These are phyloP conservation scores for Drosophila crucigera DNA, from an alignment of 2,888 invertebrate species.

Conservation along the genomic window DNA sequence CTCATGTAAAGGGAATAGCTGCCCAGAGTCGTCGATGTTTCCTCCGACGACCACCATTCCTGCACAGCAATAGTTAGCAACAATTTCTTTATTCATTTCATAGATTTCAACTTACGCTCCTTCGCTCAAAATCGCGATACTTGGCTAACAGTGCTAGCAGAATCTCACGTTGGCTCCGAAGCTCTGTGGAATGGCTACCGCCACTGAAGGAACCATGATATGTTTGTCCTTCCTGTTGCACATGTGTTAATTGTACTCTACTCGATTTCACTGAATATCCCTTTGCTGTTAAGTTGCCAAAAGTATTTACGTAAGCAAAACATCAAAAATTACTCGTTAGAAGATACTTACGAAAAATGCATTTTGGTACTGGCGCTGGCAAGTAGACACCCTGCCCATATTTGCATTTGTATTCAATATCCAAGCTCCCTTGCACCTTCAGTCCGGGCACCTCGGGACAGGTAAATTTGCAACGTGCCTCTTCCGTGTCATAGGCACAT, in stretches of 20 bases:
- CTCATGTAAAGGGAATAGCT: conserved; percentile 81
- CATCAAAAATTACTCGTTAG: not conserved
- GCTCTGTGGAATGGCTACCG: conserved; percentile 46
- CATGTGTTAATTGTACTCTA: conserved; percentile 19
- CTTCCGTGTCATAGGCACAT: conserved; percentile 88
- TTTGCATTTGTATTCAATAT: conserved; percentile 88
- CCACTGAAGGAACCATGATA: conserved; percentile 56
- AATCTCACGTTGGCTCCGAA: conserved; percentile 69
- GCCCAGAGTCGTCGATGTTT: conserved; percentile 63
- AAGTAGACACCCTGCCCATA: conserved; percentile 89
- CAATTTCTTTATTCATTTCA: not conserved
- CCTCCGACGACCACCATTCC: conserved; percentile 84
- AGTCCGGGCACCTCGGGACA: conserved; percentile 88
- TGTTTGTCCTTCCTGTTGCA: conserved; percentile 37
- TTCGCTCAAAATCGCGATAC: conserved; percentile 69
- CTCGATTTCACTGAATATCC: conserved; percentile 64
- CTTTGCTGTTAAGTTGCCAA: conserved; percentile 46
- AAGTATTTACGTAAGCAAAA: not conserved
- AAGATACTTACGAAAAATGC: conserved; percentile 87
- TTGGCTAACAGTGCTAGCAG: conserved; percentile 73
- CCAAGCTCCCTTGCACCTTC: conserved; percentile 88
- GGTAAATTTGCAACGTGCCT: conserved; percentile 88
- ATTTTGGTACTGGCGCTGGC: conserved; percentile 91
- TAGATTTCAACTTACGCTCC: conserved; percentile 64
- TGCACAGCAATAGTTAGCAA: conserved; percentile 24